A percentile compares a stretch with the other conserved stretches of the same genome.
phyloP scores from a whole-genome alignment of 2,888 invertebrate species.

The Scelioninae gen. 1 region DNA sequence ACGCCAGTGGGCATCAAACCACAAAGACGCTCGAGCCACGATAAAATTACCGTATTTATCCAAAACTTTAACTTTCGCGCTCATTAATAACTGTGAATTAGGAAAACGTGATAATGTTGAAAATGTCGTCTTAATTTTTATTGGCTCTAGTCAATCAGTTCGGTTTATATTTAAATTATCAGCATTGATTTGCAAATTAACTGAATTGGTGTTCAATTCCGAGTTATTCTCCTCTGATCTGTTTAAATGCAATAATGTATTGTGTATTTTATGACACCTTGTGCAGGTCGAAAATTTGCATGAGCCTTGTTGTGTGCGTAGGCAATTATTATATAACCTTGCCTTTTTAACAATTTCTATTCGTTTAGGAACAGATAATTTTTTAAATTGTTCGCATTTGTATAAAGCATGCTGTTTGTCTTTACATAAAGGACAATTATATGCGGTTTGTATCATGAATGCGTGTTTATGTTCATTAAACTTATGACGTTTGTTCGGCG shows the following conservation, averaged over 20 bases:
- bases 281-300: not conserved
- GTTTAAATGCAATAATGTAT: constrained; percentile 16
- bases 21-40: not conserved
- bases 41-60: too few relatives aligned
- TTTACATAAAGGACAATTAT: not conserved
- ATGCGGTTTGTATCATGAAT: not conserved
- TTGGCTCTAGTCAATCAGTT: not conserved
- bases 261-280: constrained; percentile 5
- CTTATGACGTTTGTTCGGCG: not conserved
- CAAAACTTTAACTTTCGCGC: too few relatives aligned
- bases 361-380: constrained; percentile 4
- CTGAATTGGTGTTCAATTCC: too few relatives aligned
- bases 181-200: too few relatives aligned
- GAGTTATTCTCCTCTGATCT: too few relatives aligned
- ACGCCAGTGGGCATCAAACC: constrained; percentile 35
- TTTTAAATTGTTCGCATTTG: not conserved
- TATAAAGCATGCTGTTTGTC: constrained; percentile 2
- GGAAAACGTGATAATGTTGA: too few relatives aligned
- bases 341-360: not conserved
- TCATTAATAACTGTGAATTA: too few relatives aligned
- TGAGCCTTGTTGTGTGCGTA: not conserved
- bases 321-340: constrained; percentile 1
- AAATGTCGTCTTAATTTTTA: too few relatives aligned
- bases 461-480: not conserved
- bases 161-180: not conserved